Evolutionary conservation across 1,140 invertebrate species (phyloP).

Genomic region (Ectropis grisescens): DNA sequence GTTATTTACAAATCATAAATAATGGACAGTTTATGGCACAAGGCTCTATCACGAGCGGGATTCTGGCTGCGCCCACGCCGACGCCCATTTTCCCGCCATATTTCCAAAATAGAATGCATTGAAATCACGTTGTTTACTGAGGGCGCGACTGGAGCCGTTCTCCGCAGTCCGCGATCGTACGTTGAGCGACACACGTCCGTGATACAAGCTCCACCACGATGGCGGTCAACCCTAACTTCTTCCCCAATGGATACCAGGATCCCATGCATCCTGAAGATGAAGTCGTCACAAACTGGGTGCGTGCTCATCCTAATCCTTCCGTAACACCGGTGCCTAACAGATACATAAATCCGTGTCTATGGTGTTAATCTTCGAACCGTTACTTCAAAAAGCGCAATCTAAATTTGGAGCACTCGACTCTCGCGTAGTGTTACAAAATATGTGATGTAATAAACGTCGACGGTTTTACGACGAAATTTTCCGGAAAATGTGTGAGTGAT

Average conservation of each 20-base stretch:
- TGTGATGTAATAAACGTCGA: conserved; percentile 42
- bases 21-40: conserved; percentile 23
- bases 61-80: conserved; percentile 44
- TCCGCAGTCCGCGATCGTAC: conserved; percentile 54
- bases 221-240: conserved; percentile 60
- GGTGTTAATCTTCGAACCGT: too few relatives aligned
- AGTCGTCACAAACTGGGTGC: conserved; percentile 61
- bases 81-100: conserved; percentile 56
- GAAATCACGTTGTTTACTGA: conserved; percentile 57
- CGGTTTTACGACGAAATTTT: conserved; percentile 20
- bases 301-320: conserved; percentile 12
- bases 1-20: conserved; percentile 25
- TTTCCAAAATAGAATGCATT: conserved; percentile 68
- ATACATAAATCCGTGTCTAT: too few relatives aligned
- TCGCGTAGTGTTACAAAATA: conserved; percentile 39
- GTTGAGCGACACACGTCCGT: conserved; percentile 40
- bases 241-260: conserved; percentile 64
- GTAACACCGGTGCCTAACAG: too few relatives aligned
- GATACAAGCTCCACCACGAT: conserved; percentile 36
- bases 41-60: conserved; percentile 35
- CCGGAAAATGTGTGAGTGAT: conserved; percentile 16
- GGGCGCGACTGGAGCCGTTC: conserved; percentile 54
- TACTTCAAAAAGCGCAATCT: conserved; percentile 17
- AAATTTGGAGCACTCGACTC: conserved; percentile 36
- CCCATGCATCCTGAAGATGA: conserved; percentile 61